Percentiles rank a stretch among this genome's conserved stretches.
Evolutionary conservation across 1,140 invertebrate species (phyloP).

Genomic region (Leptinotarsa undecemlineata): DNA sequence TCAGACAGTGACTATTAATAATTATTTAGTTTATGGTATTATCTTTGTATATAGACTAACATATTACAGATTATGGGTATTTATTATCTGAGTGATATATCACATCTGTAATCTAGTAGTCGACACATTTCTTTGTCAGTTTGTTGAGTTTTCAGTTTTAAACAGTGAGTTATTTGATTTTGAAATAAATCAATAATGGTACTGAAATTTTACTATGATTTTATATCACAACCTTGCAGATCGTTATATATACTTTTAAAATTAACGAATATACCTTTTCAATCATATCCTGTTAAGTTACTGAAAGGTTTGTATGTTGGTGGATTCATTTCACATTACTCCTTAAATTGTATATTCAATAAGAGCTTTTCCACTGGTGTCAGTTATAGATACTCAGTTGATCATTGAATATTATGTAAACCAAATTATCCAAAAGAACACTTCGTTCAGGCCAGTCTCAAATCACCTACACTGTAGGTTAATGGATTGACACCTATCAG

Average conservation of each 20-base stretch:
- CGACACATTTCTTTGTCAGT: too few relatives aligned
- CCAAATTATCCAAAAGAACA: background rate
- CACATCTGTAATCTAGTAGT: too few relatives aligned
- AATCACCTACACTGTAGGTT: too few relatives aligned
- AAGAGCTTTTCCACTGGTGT: background rate
- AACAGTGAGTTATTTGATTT: too few relatives aligned
- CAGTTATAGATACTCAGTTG: background rate
- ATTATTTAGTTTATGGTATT: too few relatives aligned
- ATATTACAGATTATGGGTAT: too few relatives aligned
- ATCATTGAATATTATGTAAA: background rate
- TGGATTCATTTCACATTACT: background rate
- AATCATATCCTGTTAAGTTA: slow-evolving; percentile 48
- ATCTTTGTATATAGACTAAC: too few relatives aligned
- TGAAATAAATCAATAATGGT: slow-evolving; percentile 16
- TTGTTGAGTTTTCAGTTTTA: too few relatives aligned
- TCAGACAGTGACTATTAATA: too few relatives aligned
- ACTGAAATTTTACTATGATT: slow-evolving; percentile 70
- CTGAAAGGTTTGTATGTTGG: background rate
- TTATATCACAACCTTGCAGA: slow-evolving; percentile 72
- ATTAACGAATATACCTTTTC: slow-evolving; percentile 65
- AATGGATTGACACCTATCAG: too few relatives aligned
- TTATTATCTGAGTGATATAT: too few relatives aligned
- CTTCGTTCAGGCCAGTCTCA: too few relatives aligned
- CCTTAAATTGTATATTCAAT: background rate
- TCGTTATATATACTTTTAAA: slow-evolving; percentile 71